Evolutionary conservation across 2,113 vertebrate species (phyloP).

Genomic region (Eidolon helvum): DNA sequence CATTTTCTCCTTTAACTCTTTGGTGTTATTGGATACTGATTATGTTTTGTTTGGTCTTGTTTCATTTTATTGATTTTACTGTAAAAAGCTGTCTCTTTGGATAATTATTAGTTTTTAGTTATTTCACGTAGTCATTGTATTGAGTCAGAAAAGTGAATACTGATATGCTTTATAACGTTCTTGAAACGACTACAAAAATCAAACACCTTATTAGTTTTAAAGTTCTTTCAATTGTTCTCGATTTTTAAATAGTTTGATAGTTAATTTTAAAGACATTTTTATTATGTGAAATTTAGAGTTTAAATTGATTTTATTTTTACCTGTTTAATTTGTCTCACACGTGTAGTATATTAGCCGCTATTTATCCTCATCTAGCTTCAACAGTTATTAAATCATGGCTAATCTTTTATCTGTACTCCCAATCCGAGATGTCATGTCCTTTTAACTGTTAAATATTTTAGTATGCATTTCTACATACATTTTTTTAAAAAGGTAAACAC

Average conservation of each 20-base stretch:
- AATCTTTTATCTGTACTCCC: background rate
- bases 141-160: background rate
- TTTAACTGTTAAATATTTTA: conserved; percentile 15
- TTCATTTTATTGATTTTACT: background rate
- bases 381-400: background rate
- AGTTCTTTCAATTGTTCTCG: background rate
- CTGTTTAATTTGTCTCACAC: background rate
- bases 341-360: background rate
- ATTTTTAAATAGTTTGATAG: background rate
- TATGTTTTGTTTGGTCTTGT: background rate
- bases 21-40: background rate
- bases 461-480: background rate
- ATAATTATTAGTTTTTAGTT: background rate
- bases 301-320: background rate
- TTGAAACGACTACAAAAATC: background rate
- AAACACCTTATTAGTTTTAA: background rate
- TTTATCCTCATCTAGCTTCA: background rate
- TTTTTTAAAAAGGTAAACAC: background rate
- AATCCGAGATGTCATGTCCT: background rate
- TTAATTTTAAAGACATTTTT: background rate
- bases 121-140: background rate
- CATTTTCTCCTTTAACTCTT: background rate
- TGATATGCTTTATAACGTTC: background rate
- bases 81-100: background rate
- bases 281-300: background rate